These are phyloP conservation scores for Autographa pulchrina DNA, from an alignment of 2,888 invertebrate genomes.

Conservation along the genomic window DNA sequence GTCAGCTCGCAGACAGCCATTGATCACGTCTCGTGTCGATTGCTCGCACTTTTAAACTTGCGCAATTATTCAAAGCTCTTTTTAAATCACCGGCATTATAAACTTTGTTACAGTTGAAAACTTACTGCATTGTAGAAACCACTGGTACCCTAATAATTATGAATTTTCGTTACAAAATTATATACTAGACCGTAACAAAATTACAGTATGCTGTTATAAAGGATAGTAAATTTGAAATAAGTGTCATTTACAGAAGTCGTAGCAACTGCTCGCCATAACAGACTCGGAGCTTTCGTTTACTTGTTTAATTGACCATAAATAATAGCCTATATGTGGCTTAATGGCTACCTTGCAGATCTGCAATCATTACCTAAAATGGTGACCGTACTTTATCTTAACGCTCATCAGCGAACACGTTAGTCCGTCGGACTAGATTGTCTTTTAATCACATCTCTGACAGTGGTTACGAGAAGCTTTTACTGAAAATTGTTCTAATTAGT, in stretches of 20 bases:
- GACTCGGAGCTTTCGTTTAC: slow-evolving; percentile 13
- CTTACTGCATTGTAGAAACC: slow-evolving; percentile 14
- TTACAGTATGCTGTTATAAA: slow-evolving; percentile 28
- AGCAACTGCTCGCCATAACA: slow-evolving; percentile 21
- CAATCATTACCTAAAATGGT: slow-evolving; percentile 1
- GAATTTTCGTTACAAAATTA: slow-evolving; percentile 25
- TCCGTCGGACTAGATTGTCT: slow-evolving; percentile 4
- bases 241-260: slow-evolving; percentile 41
- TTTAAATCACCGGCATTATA: slow-evolving; percentile 34
- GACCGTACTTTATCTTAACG: background rate
- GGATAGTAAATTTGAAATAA: slow-evolving; percentile 39
- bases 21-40: slow-evolving; percentile 64
- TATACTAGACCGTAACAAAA: slow-evolving; percentile 15
- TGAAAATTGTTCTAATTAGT: background rate
- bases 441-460: slow-evolving; percentile 4
- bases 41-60: slow-evolving; percentile 60
- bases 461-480: background rate
- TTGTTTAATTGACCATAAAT: slow-evolving; percentile 34
- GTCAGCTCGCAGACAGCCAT: slow-evolving; percentile 65
- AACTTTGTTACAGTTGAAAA: slow-evolving; percentile 15
- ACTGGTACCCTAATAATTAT: slow-evolving; percentile 21
- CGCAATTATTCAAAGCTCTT: slow-evolving; percentile 53
- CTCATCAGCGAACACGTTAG: slow-evolving; percentile 5
- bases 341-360: slow-evolving; percentile 1
- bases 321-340: slow-evolving; percentile 7